Evolutionary conservation across 2,113 vertebrate species (phyloP).

Genomic region (Microtus montanus): DNA sequence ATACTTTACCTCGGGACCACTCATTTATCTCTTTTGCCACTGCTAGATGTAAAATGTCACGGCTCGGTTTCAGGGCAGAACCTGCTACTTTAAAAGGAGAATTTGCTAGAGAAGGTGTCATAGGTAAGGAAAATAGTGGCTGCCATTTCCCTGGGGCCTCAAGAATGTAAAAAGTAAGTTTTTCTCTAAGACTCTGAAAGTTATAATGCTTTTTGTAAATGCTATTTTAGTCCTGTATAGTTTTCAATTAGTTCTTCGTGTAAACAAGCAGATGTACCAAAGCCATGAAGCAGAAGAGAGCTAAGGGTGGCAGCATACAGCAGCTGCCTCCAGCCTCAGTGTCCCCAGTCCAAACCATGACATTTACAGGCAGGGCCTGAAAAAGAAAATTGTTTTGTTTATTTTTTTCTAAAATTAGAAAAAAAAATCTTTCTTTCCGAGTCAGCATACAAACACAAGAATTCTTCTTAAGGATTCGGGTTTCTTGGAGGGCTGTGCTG

Average conservation of each 20-base stretch:
- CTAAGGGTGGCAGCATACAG: conserved; percentile 55
- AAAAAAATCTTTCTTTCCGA: conserved; percentile 54
- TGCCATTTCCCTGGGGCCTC: background rate
- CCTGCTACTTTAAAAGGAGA: background rate
- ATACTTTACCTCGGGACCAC: background rate
- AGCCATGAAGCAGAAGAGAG: conserved; percentile 74
- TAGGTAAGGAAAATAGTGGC: background rate
- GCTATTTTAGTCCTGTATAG: conserved; percentile 27
- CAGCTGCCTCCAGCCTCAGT: conserved; percentile 43
- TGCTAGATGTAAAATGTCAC: background rate
- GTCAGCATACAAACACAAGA: conserved; percentile 61
- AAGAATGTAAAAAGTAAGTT: conserved; percentile 14
- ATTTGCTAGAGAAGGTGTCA: background rate
- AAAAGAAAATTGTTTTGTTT: conserved; percentile 54
- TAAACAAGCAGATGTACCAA: conserved; percentile 68
- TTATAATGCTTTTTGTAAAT: conserved; percentile 50
- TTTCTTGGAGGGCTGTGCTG: conserved; percentile 60
- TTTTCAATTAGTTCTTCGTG: conserved; percentile 64
- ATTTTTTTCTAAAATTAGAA: background rate
- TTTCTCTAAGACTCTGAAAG: conserved; percentile 25
- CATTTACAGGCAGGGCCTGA: background rate
- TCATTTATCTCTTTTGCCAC: conserved; percentile 1
- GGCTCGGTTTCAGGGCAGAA: background rate
- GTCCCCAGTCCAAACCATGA: conserved; percentile 30
- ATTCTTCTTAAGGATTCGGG: conserved; percentile 35